phyloP scores from a whole-genome alignment of 2,888 invertebrate species.

The Psylliodes chrysocephalus region DNA sequence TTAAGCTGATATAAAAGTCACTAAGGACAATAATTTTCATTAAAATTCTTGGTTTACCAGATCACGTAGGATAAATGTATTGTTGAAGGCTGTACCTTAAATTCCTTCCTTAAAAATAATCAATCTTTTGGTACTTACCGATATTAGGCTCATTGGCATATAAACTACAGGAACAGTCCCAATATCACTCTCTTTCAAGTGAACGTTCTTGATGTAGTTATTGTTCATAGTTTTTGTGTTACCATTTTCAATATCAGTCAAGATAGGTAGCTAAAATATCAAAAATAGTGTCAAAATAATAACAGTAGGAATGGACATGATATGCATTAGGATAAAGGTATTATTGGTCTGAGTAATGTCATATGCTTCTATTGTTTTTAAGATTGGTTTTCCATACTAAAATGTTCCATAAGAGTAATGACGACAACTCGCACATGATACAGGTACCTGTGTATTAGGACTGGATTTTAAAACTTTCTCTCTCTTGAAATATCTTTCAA shows the following conservation, averaged over 20 bases:
- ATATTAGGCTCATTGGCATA: constrained; percentile 60
- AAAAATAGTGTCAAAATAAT: not conserved
- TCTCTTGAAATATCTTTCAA: too few relatives aligned
- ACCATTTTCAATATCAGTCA: constrained; percentile 42
- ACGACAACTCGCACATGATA: too few relatives aligned
- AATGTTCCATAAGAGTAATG: too few relatives aligned
- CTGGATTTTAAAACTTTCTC: too few relatives aligned
- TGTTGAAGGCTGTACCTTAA: too few relatives aligned
- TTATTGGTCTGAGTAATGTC: not conserved
- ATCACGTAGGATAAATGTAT: too few relatives aligned
- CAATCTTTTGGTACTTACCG: too few relatives aligned
- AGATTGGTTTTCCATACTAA: too few relatives aligned
- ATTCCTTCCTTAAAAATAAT: too few relatives aligned
- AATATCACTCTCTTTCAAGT: constrained; percentile 50
- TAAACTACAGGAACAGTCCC: constrained; percentile 54
- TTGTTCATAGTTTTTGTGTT: constrained; percentile 39
- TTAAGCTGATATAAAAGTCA: not conserved
- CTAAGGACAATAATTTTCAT: not conserved
- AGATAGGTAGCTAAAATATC: constrained; percentile 39
- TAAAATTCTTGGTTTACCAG: too few relatives aligned
- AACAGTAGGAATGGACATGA: not conserved
- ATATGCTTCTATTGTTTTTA: too few relatives aligned
- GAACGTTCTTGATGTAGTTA: constrained; percentile 43
- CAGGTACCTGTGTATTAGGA: too few relatives aligned
- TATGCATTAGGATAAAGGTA: not conserved